These are phyloP conservation scores for Crepidodera aurea DNA, from an alignment of 2,888 invertebrate species.

Conservation along the genomic window DNA sequence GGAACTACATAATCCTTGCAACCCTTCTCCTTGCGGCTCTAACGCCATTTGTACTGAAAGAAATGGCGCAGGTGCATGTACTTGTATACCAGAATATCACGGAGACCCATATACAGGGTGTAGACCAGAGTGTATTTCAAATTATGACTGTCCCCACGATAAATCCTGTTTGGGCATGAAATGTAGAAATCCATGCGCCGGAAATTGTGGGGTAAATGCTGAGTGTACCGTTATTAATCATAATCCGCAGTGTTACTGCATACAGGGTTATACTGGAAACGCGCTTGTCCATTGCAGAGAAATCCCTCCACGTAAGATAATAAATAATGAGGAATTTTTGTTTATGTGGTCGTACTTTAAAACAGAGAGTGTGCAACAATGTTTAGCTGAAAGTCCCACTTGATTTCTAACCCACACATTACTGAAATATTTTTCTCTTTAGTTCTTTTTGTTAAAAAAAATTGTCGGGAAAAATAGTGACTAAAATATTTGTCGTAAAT, in stretches of 20 bases:
- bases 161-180: conserved; percentile 83
- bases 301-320: conserved; percentile 55
- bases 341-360: no score
- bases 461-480: no score
- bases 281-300: conserved; percentile 64
- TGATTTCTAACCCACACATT: no score
- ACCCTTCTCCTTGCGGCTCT: conserved; percentile 82
- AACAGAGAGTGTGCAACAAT: no score
- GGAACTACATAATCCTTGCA: conserved; percentile 75
- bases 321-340: no score
- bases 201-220: conserved; percentile 84
- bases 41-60: conserved; percentile 79
- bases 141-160: conserved; percentile 84
- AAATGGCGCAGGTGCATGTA: conserved; percentile 78
- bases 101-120: conserved; percentile 81
- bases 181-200: conserved; percentile 85
- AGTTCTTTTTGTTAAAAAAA: no score
- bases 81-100: conserved; percentile 75
- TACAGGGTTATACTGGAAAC: conserved; percentile 64
- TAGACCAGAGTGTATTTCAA: conserved; percentile 85
- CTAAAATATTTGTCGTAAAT: no score
- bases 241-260: conserved; percentile 69
- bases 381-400: no score
- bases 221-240: conserved; percentile 78
- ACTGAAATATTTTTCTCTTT: no score